phyloP scores from a whole-genome alignment of 2,888 invertebrate genomes.

The Meganola albula region DNA sequence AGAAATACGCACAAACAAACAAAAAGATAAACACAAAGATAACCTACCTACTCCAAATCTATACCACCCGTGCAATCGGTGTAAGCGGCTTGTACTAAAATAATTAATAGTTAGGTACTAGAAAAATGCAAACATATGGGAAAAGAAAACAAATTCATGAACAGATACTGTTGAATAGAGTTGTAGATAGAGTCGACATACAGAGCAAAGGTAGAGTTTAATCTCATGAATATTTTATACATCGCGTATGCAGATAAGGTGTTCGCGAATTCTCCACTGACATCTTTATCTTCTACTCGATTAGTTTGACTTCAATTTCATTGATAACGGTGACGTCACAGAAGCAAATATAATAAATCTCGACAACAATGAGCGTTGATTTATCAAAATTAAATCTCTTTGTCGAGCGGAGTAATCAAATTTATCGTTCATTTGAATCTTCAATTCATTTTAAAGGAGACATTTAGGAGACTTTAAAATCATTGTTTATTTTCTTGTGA shows the following conservation, averaged over 20 bases:
- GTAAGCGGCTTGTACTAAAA: too few relatives aligned
- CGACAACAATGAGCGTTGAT: slow-evolving; percentile 66
- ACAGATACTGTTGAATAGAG: too few relatives aligned
- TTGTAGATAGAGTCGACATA: too few relatives aligned
- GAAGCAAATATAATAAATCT: slow-evolving; percentile 58
- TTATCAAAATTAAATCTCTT: slow-evolving; percentile 75
- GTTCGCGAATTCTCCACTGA: slow-evolving; percentile 1
- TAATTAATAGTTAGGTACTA: too few relatives aligned
- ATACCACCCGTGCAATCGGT: too few relatives aligned
- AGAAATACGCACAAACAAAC: too few relatives aligned
- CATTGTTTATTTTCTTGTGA: slow-evolving; percentile 42
- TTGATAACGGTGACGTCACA: slow-evolving; percentile 36
- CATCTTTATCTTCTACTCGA: slow-evolving; percentile 12
- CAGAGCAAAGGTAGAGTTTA: too few relatives aligned
- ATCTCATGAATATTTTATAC: slow-evolving; percentile 20
- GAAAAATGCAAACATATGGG: too few relatives aligned
- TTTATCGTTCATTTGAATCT: slow-evolving; percentile 73
- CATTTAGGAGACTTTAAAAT: slow-evolving; percentile 37
- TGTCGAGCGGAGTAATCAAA: slow-evolving; percentile 68
- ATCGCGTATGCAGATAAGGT: slow-evolving; percentile 4
- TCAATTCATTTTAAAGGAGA: slow-evolving; percentile 60
- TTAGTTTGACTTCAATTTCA: slow-evolving; percentile 25
- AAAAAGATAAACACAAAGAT: too few relatives aligned
- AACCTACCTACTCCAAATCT: too few relatives aligned
- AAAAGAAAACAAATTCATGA: too few relatives aligned